Evolutionary conservation across 2,113 vertebrate genomes (phyloP).

Genomic region (Erpornis zantholeuca): DNA sequence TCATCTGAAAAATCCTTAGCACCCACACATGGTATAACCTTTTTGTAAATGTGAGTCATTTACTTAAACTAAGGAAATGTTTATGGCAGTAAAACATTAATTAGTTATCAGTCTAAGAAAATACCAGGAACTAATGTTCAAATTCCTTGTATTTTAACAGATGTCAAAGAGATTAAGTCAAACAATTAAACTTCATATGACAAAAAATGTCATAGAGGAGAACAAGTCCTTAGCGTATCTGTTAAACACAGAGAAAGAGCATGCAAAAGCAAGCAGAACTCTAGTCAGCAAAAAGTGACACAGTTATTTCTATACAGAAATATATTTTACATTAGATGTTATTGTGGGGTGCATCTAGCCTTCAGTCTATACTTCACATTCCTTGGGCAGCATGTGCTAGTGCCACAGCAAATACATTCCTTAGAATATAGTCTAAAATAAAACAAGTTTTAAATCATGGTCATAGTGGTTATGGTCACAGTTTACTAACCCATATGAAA

Average conservation of each 20-base stretch:
- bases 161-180: slow-evolving; percentile 44
- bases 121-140: slow-evolving; percentile 46
- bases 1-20: slow-evolving; percentile 54
- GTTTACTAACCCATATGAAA: slow-evolving; percentile 60
- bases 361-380: not conserved
- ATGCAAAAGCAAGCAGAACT: not conserved
- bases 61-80: slow-evolving; percentile 53
- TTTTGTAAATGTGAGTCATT: slow-evolving; percentile 45
- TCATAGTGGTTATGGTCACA: slow-evolving; percentile 19
- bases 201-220: slow-evolving; percentile 2
- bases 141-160: slow-evolving; percentile 38
- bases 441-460: slow-evolving; percentile 38
- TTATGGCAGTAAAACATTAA: slow-evolving; percentile 61
- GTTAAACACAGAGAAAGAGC: not conserved
- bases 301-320: slow-evolving; percentile 39
- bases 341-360: not conserved
- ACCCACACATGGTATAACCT: slow-evolving; percentile 28
- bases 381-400: not conserved
- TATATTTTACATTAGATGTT: not conserved
- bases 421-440: not conserved
- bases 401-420: not conserved
- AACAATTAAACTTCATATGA: slow-evolving; percentile 33
- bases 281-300: slow-evolving; percentile 24
- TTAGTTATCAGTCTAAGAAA: slow-evolving; percentile 62
- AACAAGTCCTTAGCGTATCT: slow-evolving; percentile 8